Conservation (phyloP, 2,113 vertebrate genomes). For the Phalacrocorax carbo region DNA sequence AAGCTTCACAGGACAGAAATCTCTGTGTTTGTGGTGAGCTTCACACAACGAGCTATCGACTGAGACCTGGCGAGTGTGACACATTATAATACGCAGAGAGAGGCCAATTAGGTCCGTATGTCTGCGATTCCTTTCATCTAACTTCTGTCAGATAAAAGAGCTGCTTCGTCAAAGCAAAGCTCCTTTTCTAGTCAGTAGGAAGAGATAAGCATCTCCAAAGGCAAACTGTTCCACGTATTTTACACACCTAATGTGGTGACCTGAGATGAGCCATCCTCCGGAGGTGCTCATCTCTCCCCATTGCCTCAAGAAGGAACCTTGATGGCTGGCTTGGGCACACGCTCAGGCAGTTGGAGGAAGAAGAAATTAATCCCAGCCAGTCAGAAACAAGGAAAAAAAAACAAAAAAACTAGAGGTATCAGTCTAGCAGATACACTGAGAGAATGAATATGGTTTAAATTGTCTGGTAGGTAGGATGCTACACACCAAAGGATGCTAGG, state of each 20-base stretch:
- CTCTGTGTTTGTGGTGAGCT: not conserved
- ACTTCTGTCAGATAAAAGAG: conserved; percentile 31
- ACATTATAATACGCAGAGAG: not conserved
- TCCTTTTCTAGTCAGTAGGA: not conserved
- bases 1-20: not conserved
- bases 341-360: not conserved
- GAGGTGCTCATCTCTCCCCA: not conserved
- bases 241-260: not conserved
- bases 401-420: not conserved
- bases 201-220: conserved; percentile 49
- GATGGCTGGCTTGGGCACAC: not conserved
- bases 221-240: not conserved
- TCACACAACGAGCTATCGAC: not conserved
- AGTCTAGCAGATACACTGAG: not conserved
- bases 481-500: not conserved
- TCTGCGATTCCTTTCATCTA: conserved; percentile 23
- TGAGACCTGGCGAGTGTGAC: not conserved
- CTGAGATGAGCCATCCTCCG: not conserved
- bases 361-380: not conserved
- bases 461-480: fast-evolving
- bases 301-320: not conserved
- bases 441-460: not conserved
- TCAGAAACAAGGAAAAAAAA: not conserved
- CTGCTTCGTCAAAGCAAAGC: not conserved
- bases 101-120: conserved; percentile 1